Evolutionary conservation across 2,888 invertebrate species (phyloP), one percentile per base, ranked within the genome.

Genomic region (Caenorhabditis macrosperma): DNA sequence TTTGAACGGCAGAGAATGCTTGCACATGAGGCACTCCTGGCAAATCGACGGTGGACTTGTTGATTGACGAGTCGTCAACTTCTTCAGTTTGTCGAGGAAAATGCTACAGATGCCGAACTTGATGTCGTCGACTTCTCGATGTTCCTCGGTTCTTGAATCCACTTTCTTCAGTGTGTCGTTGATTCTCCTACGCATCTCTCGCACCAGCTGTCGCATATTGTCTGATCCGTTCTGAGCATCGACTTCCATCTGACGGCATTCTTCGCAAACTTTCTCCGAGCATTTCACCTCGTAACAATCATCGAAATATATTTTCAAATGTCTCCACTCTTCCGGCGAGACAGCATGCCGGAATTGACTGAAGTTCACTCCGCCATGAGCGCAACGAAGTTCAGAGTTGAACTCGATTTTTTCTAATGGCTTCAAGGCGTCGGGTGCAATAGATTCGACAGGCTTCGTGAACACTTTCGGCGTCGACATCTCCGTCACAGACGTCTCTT

Each of bases 241-340:
- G 15, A 48, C 79, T 46, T 78, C 81, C n/a, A 41, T 22, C 12
- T 68, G 61, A 0, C 64, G 61, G 35, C 84, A 84, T n/a, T 38
- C 22, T 0, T 63, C 60, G 38, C 84, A 84, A 2, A 79, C 79
- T 0, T 50, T n/a, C 5, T 79, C 75, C 1, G 50, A 48, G 54
- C 79, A 78, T 22, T 60, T 52, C n/a, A 82, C 84, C 7, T 60
- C 61, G 63, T 55, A 80, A n/a, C 52, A 76, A 1, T 69, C 44
- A 3, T 63, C 57, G 48, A 85, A 85, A 30, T 78, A 79, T 0
- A 15, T 30, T 0, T 22, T 60, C 38, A 89, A 61, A 24, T 71
- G 50, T 1, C 78, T 60, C 88, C 89, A 89, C 55, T 89, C 89
- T 24, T 85, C 83, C 0, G 77, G 75, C 5, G 82, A 78, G 0